Base-by-base conservation (phyloP, 1,140 invertebrate genomes). In the Aleiodes sp. region DNA sequence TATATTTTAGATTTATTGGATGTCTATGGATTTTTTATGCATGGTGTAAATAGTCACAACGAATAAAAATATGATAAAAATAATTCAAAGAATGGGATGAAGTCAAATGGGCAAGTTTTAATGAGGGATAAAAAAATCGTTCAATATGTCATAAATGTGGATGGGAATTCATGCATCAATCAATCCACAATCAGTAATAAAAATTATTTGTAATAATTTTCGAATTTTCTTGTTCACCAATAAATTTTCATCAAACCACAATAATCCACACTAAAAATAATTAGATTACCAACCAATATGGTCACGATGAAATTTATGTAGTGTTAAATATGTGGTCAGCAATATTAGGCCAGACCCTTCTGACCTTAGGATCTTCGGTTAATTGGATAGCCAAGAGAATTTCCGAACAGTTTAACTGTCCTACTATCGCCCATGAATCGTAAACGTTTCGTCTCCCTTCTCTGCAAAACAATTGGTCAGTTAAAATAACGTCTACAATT, bases 381-480 rank as follows among this genome's bases (percentile, higher is more conserved):
- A 85, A 86, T 86, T 86, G 84, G 82, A 85, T 84, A 84, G 79
- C 83, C 74, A 65, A n/a, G 76, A 76, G 78, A 84, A 82, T 86
- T 85, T 86, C 84, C 84, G 78, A 86, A 86, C 84, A 85, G 83
- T 86, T 86, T 81, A 86, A 85, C 83, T 84, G 81, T 79, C 76
- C 80, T 81, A 73, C 77, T 76, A 82, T 82, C 78, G 80, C 70
- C 73, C 74, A 64, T 62, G 61, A 70, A 80, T 82, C 78, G 73
- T 26, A 37, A 21, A 39, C 60, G 14, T 63, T 59, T 59, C n/a
- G 46, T 59, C 56, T 26, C 56, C 56, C 14, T n/a, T n/a, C n/a
- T n/a, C n/a, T n/a, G n/a, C n/a, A n/a, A n/a, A n/a, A n/a, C n/a
- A n/a, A n/a, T 33, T 33, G 61, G 12, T 33, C 33, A n/a, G 9